phyloP scores from a whole-genome alignment of 2,888 invertebrate genomes.

The Himalopsyche kuldschensis region DNA sequence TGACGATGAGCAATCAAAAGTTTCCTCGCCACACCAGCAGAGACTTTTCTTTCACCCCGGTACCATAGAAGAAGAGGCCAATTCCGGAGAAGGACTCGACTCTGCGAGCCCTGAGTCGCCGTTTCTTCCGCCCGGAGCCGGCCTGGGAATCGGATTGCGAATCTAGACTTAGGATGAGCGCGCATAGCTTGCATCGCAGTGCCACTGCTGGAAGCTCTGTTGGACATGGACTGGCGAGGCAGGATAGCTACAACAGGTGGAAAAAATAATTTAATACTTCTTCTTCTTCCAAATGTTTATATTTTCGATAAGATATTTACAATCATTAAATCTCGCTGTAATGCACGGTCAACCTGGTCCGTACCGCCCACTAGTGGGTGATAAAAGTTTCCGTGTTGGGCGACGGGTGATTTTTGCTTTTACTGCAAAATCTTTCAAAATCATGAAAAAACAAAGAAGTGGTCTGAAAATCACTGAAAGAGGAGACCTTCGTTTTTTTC shows the following conservation, averaged over 20 bases:
- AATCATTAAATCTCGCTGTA: too few species aligned
- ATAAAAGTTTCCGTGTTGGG: too few species aligned
- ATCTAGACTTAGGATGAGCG: slow-evolving; percentile 45
- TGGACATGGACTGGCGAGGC: slow-evolving; percentile 48
- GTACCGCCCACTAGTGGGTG: too few species aligned
- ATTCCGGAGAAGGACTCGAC: slow-evolving; percentile 52
- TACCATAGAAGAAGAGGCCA: slow-evolving; percentile 47
- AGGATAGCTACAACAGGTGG: background rate
- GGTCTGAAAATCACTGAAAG: too few species aligned
- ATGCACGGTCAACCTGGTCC: too few species aligned
- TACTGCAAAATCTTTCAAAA: too few species aligned
- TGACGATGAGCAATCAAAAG: slow-evolving; percentile 10
- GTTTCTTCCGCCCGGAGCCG: slow-evolving; percentile 45
- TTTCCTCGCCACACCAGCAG: slow-evolving; percentile 26
- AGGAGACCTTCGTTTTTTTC: too few species aligned
- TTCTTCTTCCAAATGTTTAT: too few species aligned
- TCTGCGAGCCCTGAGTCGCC: slow-evolving; percentile 54
- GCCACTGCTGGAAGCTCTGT: slow-evolving; percentile 65
- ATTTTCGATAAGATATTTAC: too few species aligned
- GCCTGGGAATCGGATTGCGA: slow-evolving; percentile 12
- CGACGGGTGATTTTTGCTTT: too few species aligned
- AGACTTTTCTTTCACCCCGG: slow-evolving; percentile 55
- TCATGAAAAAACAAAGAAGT: too few species aligned
- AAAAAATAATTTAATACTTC: background rate
- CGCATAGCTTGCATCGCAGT: slow-evolving; percentile 59